Evolutionary conservation across 2,888 invertebrate species (phyloP).

Genomic region (Suillia variegata): DNA sequence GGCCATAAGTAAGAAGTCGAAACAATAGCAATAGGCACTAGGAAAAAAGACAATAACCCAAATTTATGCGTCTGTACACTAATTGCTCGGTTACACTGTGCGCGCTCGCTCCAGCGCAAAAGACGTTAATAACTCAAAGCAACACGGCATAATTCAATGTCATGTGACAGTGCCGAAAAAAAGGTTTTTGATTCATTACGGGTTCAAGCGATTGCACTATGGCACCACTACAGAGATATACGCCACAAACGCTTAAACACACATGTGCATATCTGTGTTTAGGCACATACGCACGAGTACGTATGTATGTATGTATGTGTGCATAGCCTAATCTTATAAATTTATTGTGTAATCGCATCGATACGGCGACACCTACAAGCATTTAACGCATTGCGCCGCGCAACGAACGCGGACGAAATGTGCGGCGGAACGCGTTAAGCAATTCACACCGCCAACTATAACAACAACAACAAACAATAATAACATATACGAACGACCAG

Average conservation of each 20-base stretch:
- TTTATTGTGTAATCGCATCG: conserved; percentile 3
- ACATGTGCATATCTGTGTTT: no score
- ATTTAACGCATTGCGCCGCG: not conserved
- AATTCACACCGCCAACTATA: not conserved
- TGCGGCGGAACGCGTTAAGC: not conserved
- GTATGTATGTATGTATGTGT: no score
- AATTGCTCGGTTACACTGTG: not conserved
- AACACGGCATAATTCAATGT: conserved; percentile 2
- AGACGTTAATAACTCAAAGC: not conserved
- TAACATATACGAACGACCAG: no score
- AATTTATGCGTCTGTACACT: not conserved
- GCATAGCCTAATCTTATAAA: not conserved
- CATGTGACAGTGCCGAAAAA: conserved; percentile 3
- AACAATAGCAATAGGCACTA: no score
- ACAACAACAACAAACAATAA: no score
- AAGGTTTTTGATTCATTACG: conserved; percentile 1
- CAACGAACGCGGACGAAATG: not conserved
- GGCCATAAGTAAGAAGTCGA: no score
- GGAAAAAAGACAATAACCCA: not conserved
- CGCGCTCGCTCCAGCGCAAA: not conserved
- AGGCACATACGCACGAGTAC: not conserved
- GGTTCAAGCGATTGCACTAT: no score
- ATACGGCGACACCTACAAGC: conserved; percentile 4
- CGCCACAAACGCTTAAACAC: not conserved
- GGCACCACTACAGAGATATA: no score